These are phyloP conservation scores for Trichoplusia ni DNA, from an alignment of 1,140 invertebrate species.

Conservation along the genomic window DNA sequence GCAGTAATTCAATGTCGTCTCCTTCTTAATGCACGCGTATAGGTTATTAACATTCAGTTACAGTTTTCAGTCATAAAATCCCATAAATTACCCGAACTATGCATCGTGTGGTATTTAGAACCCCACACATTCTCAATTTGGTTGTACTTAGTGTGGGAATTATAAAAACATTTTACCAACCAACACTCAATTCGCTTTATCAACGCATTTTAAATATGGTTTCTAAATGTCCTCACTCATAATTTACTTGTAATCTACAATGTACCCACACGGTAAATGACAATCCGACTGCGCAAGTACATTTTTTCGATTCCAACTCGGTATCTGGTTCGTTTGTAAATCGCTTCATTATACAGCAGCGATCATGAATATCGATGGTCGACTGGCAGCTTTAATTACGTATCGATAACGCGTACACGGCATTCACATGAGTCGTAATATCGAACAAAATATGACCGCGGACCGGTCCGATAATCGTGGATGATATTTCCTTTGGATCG, in stretches of 20 bases:
- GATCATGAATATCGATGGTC: slow-evolving; percentile 17
- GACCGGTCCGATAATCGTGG: slow-evolving; percentile 47
- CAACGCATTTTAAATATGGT: slow-evolving; percentile 37
- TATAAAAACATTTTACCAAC: slow-evolving; percentile 37
- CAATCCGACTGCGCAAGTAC: slow-evolving; percentile 1
- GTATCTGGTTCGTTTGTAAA: slow-evolving; percentile 10
- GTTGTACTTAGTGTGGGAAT: slow-evolving; percentile 2
- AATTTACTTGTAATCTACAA: slow-evolving; percentile 39
- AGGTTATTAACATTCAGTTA: neutral
- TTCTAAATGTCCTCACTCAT: slow-evolving; percentile 24
- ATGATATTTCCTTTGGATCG: slow-evolving; percentile 46
- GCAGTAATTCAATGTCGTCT: slow-evolving; percentile 16
- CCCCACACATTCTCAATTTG: slow-evolving; percentile 10
- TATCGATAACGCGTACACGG: slow-evolving; percentile 26
- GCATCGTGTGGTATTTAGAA: slow-evolving; percentile 8
- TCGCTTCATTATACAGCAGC: slow-evolving; percentile 33
- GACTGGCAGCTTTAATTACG: slow-evolving; percentile 36
- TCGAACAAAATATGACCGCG: slow-evolving; percentile 43
- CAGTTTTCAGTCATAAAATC: slow-evolving; percentile 11
- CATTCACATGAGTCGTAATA: slow-evolving; percentile 30
- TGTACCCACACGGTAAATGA: slow-evolving; percentile 6
- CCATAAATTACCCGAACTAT: slow-evolving; percentile 21
- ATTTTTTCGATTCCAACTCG: slow-evolving; percentile 10
- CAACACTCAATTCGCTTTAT: slow-evolving; percentile 32
- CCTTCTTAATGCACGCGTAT: neutral